A percentile compares a stretch with the other conserved stretches of the same genome.
These are phyloP conservation scores for Augochlorella aurata DNA, from an alignment of 2,888 invertebrate species.

Conservation along the genomic window DNA sequence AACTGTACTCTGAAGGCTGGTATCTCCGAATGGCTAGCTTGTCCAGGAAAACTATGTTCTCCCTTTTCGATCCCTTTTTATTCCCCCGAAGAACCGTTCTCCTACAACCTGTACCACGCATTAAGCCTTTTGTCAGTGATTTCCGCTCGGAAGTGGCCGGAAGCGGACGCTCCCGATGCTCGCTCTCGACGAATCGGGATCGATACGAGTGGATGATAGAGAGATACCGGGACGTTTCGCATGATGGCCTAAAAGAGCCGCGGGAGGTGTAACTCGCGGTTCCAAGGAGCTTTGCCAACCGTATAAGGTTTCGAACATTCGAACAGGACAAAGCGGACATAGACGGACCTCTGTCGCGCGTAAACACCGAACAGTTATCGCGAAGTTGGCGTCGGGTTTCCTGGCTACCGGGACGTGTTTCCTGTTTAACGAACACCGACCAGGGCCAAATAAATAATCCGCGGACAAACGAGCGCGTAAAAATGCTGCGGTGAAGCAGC, in stretches of 20 bases:
- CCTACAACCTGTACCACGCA: background rate
- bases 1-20: background rate
- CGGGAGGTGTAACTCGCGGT: conserved; percentile 51
- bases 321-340: conserved; percentile 23
- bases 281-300: conserved; percentile 60
- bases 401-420: conserved; percentile 19
- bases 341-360: conserved; percentile 21
- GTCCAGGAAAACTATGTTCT: background rate
- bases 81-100: background rate
- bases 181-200: background rate
- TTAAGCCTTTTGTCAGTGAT: background rate
- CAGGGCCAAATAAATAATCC: conserved; percentile 47
- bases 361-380: conserved; percentile 64
- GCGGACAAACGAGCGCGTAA: conserved; percentile 43
- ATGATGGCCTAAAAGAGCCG: conserved; percentile 31
- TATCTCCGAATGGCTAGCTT: background rate
- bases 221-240: conserved; percentile 2
- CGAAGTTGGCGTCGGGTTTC: conserved; percentile 56
- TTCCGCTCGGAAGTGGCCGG: conserved; percentile 6
- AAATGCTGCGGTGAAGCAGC: conserved; percentile 47
- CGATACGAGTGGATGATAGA: conserved; percentile 18
- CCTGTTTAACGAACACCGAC: conserved; percentile 46
- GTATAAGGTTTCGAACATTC: conserved; percentile 63
- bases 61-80: background rate
- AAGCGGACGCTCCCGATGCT: background rate